Evolutionary conservation across 2,113 vertebrate species (phyloP), one percentile per base, ranked within the genome.

Genomic region (Ciconia boyciana): DNA sequence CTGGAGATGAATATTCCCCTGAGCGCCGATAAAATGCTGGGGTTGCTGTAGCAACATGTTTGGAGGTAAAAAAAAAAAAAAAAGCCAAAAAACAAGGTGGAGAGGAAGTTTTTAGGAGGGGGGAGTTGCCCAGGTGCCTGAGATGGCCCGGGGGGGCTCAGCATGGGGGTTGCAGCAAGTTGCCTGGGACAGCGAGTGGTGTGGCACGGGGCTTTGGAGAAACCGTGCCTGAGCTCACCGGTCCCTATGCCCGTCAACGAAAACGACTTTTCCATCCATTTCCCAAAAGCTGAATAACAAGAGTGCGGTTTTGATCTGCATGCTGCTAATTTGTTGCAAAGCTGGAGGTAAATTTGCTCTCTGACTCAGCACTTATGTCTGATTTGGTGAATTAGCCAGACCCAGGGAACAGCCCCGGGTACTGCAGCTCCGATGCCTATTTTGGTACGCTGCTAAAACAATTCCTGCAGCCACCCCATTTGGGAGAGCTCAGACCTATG

Each of bases 41-140:
- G 51, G 71, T 96, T 94, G 83, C 87, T 96, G 90, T 88, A 84
- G 87, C 93, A 94, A 96, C 83, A 8, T 32, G 29, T 76, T 79
- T 66, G 57, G 62, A 76, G 57, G n/a, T 60, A 55, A 87, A 77
- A n/a, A 70, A 34, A 29, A 43, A 20, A 52, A 24, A 26, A 57
- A 41, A 29, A 9, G 10, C 19, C 39, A 32, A 81, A 78, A 94
- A 64, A 1, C 3, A 21, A 70, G 13, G 11, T 55, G 52, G 39
- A 62, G 49, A 49, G 58, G 68, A 49, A 69, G 26, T 55, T 90
- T 80, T 76, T 44, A 39, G 71, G 32, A 75, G 9, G 9, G 36
- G 6, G 65, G 18, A 19, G 36, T 41, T 46, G 25, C 19, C 25
- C 2, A 1, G 36, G 62, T 58, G 7, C 10, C 57, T 1, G 6